Percentiles rank a stretch among this genome's conserved stretches.
Evolutionary conservation across 2,113 vertebrate genomes (phyloP).

Genomic region (Varanus komodoensis): DNA sequence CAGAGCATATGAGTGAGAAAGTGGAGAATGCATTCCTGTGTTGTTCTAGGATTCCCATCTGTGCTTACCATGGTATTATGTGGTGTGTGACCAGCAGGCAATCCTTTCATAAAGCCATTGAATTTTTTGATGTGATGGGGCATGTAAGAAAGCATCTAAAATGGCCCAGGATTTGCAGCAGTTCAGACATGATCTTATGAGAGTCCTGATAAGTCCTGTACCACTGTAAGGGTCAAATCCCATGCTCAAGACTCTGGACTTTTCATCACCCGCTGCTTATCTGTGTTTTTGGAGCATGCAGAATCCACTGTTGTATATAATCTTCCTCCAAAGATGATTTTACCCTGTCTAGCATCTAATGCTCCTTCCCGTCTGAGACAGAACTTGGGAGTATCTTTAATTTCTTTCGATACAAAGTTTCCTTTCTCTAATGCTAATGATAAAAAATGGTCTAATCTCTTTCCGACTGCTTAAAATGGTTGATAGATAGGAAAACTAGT

Average conservation of each 20-base stretch:
- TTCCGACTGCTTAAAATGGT: not conserved
- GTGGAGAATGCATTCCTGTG: too few species aligned
- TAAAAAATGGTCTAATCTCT: not conserved
- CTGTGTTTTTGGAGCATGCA: too few species aligned
- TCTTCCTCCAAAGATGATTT: not conserved
- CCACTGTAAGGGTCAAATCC: not conserved
- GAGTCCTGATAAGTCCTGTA: not conserved
- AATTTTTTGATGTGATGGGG: not conserved
- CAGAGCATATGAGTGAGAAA: not conserved
- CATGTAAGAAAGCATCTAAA: not conserved
- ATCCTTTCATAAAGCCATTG: not conserved
- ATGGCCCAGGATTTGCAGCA: not conserved
- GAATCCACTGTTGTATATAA: too few species aligned
- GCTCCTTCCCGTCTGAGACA: not conserved
- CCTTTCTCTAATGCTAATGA: not conserved
- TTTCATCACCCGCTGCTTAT: too few species aligned
- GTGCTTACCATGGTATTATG: not conserved
- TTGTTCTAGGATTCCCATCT: not conserved
- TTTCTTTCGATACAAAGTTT: fast-evolving
- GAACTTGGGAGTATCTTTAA: not conserved
- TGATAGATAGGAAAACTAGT: not conserved
- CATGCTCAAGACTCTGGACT: not conserved
- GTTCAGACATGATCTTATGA: not conserved
- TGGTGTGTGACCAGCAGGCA: not conserved
- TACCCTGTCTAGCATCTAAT: not conserved